A percentile compares a stretch with the other conserved stretches of the same genome.
Evolutionary conservation across 2,888 invertebrate species (phyloP).

Genomic region (Parthenolecanium corni): DNA sequence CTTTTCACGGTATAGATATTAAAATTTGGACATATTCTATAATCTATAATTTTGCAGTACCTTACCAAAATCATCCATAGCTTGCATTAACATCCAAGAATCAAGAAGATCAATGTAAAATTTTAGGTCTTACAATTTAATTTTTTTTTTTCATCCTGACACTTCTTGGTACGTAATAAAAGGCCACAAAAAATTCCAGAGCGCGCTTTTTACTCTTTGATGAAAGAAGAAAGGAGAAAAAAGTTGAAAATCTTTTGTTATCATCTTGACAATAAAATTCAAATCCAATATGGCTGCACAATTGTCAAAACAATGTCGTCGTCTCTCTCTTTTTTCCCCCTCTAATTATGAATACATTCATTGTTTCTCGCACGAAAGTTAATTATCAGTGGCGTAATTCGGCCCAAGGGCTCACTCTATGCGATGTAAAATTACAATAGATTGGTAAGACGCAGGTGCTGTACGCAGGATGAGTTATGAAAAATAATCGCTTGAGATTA

Average conservation of each 20-base stretch:
- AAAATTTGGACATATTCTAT: too few species aligned
- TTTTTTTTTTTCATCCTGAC: background rate
- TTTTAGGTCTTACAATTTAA: background rate
- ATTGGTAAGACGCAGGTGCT: constrained; percentile 6
- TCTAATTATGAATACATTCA: constrained; percentile 3
- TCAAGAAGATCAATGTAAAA: too few species aligned
- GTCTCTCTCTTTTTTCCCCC: background rate
- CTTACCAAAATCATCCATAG: too few species aligned
- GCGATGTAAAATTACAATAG: constrained; percentile 6
- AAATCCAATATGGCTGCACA: constrained; percentile 20
- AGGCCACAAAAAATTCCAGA: background rate
- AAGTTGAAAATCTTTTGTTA: constrained; percentile 2
- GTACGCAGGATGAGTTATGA: constrained; percentile 9
- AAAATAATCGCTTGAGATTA: constrained; percentile 1
- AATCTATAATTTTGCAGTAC: too few species aligned
- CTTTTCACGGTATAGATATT: too few species aligned
- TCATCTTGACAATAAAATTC: constrained; percentile 2
- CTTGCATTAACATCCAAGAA: too few species aligned
- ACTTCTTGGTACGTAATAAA: background rate
- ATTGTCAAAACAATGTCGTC: constrained; percentile 11
- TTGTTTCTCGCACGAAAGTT: constrained; percentile 24
- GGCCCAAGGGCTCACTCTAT: constrained; percentile 23
- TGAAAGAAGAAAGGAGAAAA: background rate
- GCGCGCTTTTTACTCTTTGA: background rate
- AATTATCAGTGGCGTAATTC: constrained; percentile 27